phyloP scores from a whole-genome alignment of 2,888 invertebrate species.

The Ephialtes manifestator region DNA sequence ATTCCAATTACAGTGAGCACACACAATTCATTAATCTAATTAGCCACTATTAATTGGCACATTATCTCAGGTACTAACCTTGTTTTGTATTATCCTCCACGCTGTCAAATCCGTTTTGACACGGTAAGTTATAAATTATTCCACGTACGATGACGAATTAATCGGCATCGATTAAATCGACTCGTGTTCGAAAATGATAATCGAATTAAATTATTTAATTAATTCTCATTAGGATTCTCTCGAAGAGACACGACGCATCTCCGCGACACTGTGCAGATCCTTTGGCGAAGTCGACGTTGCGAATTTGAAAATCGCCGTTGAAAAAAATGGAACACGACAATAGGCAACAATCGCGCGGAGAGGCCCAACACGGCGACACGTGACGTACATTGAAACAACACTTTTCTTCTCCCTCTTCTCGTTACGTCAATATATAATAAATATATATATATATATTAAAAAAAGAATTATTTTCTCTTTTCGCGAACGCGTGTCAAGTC shows the following conservation, averaged over 20 bases:
- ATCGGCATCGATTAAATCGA: conserved; percentile 28
- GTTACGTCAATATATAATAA: background rate
- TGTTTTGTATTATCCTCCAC: conserved; percentile 64
- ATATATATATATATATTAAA: conserved; percentile 2
- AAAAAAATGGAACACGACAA: conserved; percentile 60
- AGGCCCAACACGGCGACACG: conserved; percentile 75
- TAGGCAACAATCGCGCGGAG: conserved; percentile 67
- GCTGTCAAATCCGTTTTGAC: conserved; percentile 62
- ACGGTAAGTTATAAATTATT: conserved; percentile 33
- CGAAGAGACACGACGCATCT: conserved; percentile 80
- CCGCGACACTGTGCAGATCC: conserved; percentile 75
- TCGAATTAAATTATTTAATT: conserved; percentile 27
- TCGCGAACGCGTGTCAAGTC: background rate
- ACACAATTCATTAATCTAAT: background rate
- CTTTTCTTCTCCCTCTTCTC: conserved; percentile 48
- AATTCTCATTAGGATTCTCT: conserved; percentile 77
- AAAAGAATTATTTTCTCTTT: background rate
- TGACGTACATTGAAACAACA: conserved; percentile 80
- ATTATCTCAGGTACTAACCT: conserved; percentile 48
- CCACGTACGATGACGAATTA: conserved; percentile 24
- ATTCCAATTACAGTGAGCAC: conserved; percentile 1
- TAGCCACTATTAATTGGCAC: background rate
- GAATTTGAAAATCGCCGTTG: conserved; percentile 43
- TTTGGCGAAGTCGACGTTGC: conserved; percentile 73
- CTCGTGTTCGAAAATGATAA: background rate